Percentiles rank a stretch among this genome's conserved stretches.
These are phyloP conservation scores for Megaceryle alcyon DNA, from an alignment of 2,797 vertebrate genomes.

Conservation along the genomic window DNA sequence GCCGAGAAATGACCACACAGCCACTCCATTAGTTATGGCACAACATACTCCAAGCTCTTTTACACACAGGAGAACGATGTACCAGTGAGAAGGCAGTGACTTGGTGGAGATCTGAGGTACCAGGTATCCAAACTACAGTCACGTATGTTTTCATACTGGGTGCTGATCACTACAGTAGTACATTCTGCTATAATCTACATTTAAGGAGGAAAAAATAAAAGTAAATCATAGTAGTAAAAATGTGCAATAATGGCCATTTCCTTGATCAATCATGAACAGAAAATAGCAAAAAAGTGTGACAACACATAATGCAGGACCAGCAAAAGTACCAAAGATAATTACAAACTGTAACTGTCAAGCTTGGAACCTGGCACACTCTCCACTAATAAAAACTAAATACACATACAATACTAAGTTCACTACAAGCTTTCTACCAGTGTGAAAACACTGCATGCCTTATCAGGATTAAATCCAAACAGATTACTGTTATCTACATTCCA, in stretches of 20 bases:
- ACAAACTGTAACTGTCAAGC: not conserved
- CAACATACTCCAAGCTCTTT: fast-evolving
- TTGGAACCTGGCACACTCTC: not conserved
- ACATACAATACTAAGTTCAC: not conserved
- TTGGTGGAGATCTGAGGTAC: not conserved
- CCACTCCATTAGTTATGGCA: not conserved
- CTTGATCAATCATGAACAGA: not conserved
- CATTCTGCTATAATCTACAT: not conserved
- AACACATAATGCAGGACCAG: not conserved
- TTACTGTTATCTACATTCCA: not conserved
- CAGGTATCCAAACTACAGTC: not conserved
- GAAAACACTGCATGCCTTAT: not conserved
- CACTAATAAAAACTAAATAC: not conserved
- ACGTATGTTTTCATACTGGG: not conserved
- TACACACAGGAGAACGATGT: not conserved
- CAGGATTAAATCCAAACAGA: not conserved
- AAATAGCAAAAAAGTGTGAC: not conserved
- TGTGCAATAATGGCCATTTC: not conserved
- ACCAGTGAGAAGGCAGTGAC: not conserved
- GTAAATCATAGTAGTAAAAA: not conserved
- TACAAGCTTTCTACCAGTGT: not conserved
- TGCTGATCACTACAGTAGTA: not conserved
- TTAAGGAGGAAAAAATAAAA: not conserved
- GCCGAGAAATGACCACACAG: not conserved
- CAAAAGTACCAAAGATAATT: not conserved